These are phyloP conservation scores for Drosophila mojavensis DNA, from an alignment of 1,140 invertebrate genomes.

Conservation along the genomic window DNA sequence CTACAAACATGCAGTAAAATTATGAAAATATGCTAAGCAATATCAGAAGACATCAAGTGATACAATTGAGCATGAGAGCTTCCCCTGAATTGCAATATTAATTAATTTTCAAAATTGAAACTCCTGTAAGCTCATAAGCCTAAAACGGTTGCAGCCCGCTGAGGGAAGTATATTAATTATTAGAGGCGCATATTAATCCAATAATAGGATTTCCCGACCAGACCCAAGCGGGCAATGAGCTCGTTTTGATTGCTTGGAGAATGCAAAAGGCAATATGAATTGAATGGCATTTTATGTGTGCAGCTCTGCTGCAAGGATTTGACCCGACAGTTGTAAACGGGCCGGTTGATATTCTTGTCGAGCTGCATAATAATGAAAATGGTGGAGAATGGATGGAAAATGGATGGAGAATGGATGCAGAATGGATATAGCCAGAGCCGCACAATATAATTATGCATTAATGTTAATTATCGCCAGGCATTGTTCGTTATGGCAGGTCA, in stretches of 20 bases:
- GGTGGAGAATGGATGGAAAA: conserved; percentile 7
- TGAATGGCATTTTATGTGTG: no score
- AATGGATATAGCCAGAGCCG: background rate
- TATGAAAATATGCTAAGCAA: no score
- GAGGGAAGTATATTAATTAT: background rate
- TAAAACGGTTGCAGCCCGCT: no score
- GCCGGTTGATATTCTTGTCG: conserved; percentile 15
- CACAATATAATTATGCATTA: conserved; percentile 71
- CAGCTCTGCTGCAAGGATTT: background rate
- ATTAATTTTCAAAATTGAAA: no score
- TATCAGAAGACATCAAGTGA: no score
- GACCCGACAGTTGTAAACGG: background rate
- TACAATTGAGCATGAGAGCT: no score
- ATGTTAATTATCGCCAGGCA: conserved; percentile 62
- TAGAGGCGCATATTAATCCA: background rate
- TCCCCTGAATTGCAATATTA: no score
- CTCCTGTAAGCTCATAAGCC: no score
- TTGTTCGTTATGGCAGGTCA: conserved; percentile 25
- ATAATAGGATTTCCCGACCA: background rate
- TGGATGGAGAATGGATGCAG: conserved; percentile 11
- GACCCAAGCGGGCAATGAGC: no score
- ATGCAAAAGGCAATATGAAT: background rate
- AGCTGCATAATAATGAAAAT: conserved; percentile 34
- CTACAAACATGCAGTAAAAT: no score
- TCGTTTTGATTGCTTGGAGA: background rate